Conservation (phyloP, 2,888 invertebrate species). For the Dolichopus griseipennis region DNA sequence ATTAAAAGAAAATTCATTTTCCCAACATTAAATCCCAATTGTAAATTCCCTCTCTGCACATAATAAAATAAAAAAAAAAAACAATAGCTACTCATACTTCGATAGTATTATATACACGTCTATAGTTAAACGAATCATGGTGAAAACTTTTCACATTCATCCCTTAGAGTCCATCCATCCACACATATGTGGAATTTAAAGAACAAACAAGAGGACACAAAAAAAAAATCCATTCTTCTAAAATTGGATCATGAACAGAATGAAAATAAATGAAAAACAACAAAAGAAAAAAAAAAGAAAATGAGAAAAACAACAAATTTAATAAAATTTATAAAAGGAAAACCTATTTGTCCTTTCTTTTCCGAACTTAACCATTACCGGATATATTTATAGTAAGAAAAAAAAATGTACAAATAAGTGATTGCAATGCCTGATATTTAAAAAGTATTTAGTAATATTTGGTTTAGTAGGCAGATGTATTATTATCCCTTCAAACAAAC, state of each 20-base stretch:
- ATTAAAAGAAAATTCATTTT: too few relatives aligned
- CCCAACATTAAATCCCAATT: too few relatives aligned
- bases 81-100: too few relatives aligned
- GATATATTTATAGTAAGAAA: background rate
- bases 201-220: background rate
- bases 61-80: too few relatives aligned
- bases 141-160: background rate
- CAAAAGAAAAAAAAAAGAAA: too few relatives aligned
- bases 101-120: background rate
- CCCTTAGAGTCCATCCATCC: background rate
- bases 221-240: background rate
- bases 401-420: too few relatives aligned
- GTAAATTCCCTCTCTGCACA: too few relatives aligned
- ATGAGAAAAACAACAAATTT: background rate
- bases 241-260: background rate
- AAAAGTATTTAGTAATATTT: too few relatives aligned
- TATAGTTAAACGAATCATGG: background rate
- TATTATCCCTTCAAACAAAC: too few relatives aligned
- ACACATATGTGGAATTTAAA: background rate
- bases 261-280: too few relatives aligned
- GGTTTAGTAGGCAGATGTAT: too few relatives aligned
- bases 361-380: background rate
- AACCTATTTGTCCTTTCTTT: slow-evolving; percentile 9
- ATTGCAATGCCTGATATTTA: too few relatives aligned
- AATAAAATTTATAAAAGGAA: slow-evolving; percentile 10